Conservation (phyloP, 2,888 invertebrate genomes). For the Cyrtodaria siliqua region DNA sequence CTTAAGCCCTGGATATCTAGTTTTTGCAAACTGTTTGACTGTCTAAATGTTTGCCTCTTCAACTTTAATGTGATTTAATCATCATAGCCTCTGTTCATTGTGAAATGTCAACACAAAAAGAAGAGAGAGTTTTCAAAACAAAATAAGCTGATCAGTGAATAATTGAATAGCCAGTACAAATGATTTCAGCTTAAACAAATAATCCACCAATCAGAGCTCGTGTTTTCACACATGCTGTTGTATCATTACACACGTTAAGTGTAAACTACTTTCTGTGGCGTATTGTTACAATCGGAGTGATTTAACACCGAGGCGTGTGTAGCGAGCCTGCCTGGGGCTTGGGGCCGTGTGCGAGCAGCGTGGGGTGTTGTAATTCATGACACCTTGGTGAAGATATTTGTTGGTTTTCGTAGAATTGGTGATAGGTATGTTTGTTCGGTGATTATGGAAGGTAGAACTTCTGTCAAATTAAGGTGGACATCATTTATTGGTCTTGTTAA, state of each 20-base stretch:
- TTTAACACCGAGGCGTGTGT: constrained; percentile 43
- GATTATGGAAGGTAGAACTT: constrained; percentile 33
- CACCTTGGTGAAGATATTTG: constrained; percentile 35
- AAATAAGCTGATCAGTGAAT: constrained; percentile 8
- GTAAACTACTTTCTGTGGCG: constrained; percentile 55
- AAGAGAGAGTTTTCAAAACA: constrained; percentile 3
- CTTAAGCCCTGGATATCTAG: no score
- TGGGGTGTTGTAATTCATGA: constrained; percentile 11
- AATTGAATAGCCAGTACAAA: constrained; percentile 15
- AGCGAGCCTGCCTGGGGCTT: constrained; percentile 23
- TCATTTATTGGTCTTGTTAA: constrained; percentile 2
- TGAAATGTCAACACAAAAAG: no score
- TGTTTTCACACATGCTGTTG: constrained; percentile 37
- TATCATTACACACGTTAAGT: constrained; percentile 45
- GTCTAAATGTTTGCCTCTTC: no score
- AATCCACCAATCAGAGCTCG: constrained; percentile 39
- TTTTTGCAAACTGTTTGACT: no score
- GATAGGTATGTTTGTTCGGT: constrained; percentile 34
- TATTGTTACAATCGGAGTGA: constrained; percentile 29
- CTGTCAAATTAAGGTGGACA: constrained; percentile 37
- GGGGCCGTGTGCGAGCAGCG: constrained; percentile 37
- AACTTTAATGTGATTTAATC: no score
- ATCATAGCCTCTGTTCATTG: no score
- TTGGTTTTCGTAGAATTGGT: constrained; percentile 34
- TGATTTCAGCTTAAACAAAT: constrained; percentile 19